Evolutionary conservation across 2,113 vertebrate genomes (phyloP).

Genomic region (Danionella cerebrum): DNA sequence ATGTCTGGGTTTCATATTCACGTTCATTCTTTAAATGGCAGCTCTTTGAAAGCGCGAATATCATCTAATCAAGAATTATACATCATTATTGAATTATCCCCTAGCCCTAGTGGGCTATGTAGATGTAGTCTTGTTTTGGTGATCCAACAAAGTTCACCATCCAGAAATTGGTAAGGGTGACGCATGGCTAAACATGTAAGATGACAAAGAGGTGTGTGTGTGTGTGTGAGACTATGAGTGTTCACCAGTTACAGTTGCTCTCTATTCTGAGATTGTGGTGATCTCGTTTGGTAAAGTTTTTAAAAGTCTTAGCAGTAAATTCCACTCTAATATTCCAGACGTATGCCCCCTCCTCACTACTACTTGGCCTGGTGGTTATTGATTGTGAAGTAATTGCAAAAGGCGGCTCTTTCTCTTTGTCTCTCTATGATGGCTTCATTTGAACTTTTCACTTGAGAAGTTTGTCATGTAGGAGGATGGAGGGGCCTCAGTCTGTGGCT

Average conservation of each 20-base stretch:
- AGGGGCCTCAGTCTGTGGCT: neutral
- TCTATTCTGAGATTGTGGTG: conserved; percentile 38
- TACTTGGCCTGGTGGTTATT: conserved; percentile 35
- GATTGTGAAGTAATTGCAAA: conserved; percentile 40
- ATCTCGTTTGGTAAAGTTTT: conserved; percentile 55
- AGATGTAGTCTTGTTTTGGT: too few species aligned
- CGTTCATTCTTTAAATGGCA: too few species aligned
- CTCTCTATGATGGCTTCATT: conserved; percentile 53
- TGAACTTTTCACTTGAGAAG: conserved; percentile 44
- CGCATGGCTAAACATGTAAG: conserved; percentile 27
- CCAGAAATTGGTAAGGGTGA: too few species aligned
- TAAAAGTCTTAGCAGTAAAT: conserved; percentile 8
- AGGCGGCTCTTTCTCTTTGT: conserved; percentile 44
- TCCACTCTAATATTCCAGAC: conserved; percentile 39
- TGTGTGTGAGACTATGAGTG: neutral
- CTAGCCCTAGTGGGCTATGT: too few species aligned
- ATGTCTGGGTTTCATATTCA: too few species aligned
- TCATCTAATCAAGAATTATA: too few species aligned
- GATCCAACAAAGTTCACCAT: too few species aligned
- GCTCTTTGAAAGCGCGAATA: too few species aligned
- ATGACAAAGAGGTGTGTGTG: neutral
- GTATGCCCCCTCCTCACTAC: conserved; percentile 15
- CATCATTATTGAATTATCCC: too few species aligned
- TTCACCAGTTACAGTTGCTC: too few species aligned
- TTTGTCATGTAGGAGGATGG: neutral